phyloP scores from a whole-genome alignment of 2,797 vertebrate species.

The Potorous gilbertii region DNA sequence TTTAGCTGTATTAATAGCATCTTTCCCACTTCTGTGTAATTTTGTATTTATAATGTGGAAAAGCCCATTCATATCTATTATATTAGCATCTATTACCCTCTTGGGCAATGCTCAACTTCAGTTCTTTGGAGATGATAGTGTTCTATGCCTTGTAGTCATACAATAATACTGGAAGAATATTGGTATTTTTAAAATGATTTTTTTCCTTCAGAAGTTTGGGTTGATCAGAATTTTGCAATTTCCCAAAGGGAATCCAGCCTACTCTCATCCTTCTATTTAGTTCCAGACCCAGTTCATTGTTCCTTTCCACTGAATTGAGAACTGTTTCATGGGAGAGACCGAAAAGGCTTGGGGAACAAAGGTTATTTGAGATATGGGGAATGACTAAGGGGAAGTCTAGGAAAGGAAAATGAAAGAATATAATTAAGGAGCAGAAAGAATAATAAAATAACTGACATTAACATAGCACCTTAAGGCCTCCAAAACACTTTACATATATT shows the following conservation, averaged over 20 bases:
- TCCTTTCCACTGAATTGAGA: too few species aligned
- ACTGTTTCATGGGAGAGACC: too few species aligned
- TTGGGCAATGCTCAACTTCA: not conserved
- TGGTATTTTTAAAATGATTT: not conserved
- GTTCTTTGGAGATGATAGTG: not conserved
- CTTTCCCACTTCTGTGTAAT: not conserved
- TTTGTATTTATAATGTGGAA: not conserved
- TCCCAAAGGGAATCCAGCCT: not conserved
- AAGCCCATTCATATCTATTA: not conserved
- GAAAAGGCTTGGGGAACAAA: too few species aligned
- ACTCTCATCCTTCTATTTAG: not conserved
- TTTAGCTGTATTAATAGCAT: not conserved
- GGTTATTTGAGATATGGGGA: too few species aligned
- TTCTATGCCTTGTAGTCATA: not conserved
- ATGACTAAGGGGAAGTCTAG: too few species aligned
- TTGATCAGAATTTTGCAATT: not conserved
- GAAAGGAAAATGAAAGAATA: too few species aligned
- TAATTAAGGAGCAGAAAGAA: too few species aligned
- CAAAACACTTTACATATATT: too few species aligned
- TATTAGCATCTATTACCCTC: not conserved
- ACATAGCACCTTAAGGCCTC: too few species aligned
- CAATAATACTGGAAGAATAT: too few species aligned
- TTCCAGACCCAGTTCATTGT: too few species aligned
- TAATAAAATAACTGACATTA: too few species aligned
- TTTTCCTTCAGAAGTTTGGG: not conserved